These are phyloP conservation scores for Xestia xanthographa DNA, from an alignment of 2,888 invertebrate species.

Conservation along the genomic window DNA sequence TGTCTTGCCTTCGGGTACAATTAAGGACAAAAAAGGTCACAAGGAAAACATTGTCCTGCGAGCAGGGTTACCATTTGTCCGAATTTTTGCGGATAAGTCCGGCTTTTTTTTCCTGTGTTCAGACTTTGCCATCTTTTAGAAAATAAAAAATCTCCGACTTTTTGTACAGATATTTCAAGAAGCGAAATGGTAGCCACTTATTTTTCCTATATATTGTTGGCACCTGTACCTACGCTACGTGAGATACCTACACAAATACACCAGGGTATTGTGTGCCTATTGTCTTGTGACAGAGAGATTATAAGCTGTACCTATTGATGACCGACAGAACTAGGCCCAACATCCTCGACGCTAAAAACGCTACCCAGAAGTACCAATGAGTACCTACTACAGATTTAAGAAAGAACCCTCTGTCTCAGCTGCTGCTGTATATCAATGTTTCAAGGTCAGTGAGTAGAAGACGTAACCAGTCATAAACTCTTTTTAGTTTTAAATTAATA, in stretches of 20 bases:
- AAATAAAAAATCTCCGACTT: background rate
- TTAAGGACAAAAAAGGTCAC: constrained; percentile 2
- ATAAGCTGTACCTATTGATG: background rate
- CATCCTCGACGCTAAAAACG: background rate
- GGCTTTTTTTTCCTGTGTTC: background rate
- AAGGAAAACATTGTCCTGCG: background rate
- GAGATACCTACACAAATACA: background rate
- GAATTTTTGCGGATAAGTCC: background rate
- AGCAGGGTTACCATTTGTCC: background rate
- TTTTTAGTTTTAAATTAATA: background rate
- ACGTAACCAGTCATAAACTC: too few species aligned
- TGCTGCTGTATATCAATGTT: too few species aligned
- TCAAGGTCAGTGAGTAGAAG: too few species aligned
- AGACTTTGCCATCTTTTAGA: background rate
- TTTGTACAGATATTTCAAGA: background rate
- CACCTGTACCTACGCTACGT: background rate
- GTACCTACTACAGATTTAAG: background rate
- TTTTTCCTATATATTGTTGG: background rate
- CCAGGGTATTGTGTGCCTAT: background rate
- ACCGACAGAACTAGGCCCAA: background rate
- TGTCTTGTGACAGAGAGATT: background rate
- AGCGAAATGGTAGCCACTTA: background rate
- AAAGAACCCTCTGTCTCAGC: background rate
- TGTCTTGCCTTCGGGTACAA: background rate
- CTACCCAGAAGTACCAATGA: background rate